phyloP scores from a whole-genome alignment of 37 sponge, comb jelly and placozoan species.

The Aplysina aerophoba region DNA sequence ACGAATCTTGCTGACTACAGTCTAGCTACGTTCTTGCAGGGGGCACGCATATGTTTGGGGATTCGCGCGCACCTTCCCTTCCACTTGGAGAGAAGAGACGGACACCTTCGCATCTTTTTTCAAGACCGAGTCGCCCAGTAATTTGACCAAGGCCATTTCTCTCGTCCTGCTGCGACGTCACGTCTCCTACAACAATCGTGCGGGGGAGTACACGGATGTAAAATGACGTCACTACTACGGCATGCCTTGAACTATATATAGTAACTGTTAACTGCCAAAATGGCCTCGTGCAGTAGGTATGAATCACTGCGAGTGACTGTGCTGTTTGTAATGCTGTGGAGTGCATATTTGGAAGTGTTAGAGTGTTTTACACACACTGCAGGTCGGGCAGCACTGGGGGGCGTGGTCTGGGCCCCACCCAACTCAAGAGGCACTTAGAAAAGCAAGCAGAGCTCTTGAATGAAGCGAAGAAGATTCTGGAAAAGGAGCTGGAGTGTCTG shows the following conservation, averaged over 20 bases:
- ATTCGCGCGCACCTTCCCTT: slow-evolving; percentile 37
- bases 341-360: no score
- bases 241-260: no score
- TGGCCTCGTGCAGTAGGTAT: slow-evolving; percentile 5
- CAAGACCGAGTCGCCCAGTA: not conserved
- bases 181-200: no score
- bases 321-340: no score
- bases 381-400: not conserved
- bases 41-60: no score
- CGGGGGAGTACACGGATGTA: no score
- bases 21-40: no score
- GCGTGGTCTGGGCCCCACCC: slow-evolving; percentile 23
- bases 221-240: no score
- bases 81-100: not conserved
- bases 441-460: slow-evolving; percentile 8
- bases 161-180: no score
- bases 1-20: no score
- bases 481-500: slow-evolving; percentile 13
- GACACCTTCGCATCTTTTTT: not conserved
- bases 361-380: not conserved
- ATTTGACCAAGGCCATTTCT: slow-evolving; percentile 7
- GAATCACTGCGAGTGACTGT: no score
- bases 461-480: slow-evolving; percentile 5
- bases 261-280: not conserved
- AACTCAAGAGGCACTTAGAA: slow-evolving; percentile 30